Evolutionary conservation across 2,888 invertebrate genomes (phyloP).

Genomic region (Drosophila prostipennis): DNA sequence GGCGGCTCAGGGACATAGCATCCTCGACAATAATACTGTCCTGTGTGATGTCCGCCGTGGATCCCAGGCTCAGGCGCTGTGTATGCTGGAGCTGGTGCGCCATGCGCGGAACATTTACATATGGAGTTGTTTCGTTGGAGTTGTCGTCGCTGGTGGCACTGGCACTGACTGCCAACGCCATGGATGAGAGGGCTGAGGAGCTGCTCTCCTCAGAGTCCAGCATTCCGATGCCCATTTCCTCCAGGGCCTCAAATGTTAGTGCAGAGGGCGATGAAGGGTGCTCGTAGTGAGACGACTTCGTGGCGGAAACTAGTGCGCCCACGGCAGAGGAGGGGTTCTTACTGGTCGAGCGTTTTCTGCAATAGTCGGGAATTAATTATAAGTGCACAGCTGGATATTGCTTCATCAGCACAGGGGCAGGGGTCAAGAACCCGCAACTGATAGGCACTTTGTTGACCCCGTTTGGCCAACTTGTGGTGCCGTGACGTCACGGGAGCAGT

Average conservation of each 20-base stretch:
- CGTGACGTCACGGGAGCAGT: conserved; percentile 55
- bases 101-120: conserved; percentile 75
- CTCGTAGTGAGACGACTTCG: conserved; percentile 70
- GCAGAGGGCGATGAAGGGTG: conserved; percentile 69
- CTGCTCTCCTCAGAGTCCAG: conserved; percentile 85
- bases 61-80: conserved; percentile 53
- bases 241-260: conserved; percentile 69
- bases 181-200: conserved; percentile 81
- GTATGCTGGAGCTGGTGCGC: conserved; percentile 73
- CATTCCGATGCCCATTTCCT: conserved; percentile 87
- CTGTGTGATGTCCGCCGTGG: conserved; percentile 63
- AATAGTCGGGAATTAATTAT: conserved; percentile 27
- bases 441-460: conserved; percentile 46
- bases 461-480: conserved; percentile 29
- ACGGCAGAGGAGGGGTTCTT: conserved; percentile 48
- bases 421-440: conserved; percentile 70
- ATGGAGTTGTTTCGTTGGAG: conserved; percentile 82
- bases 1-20: conserved; percentile 47
- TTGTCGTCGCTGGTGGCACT: conserved; percentile 80
- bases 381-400: conserved; percentile 39
- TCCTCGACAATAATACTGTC: conserved; percentile 70
- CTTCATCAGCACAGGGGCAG: conserved; percentile 54
- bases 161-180: conserved; percentile 71
- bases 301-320: conserved; percentile 44
- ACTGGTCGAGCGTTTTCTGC: conserved; percentile 79